Percentiles rank a stretch among this genome's conserved stretches.
phyloP scores from a whole-genome alignment of 64 coral and sea anemone species.

The Pocillopora verrucosa region DNA sequence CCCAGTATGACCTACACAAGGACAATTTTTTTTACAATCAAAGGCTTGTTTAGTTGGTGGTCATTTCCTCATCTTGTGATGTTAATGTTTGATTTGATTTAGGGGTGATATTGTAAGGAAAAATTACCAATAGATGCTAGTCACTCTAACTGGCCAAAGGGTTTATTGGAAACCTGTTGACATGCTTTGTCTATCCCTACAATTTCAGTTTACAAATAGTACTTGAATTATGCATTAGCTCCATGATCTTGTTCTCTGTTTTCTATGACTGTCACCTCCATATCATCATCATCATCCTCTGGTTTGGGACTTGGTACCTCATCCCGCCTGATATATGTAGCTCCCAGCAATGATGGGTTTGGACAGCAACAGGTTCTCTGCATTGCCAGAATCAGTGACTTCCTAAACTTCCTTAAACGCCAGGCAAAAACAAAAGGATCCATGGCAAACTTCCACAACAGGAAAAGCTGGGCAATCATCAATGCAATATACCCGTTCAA shows the following conservation, averaged over 20 bases:
- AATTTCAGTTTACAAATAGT: too few relatives aligned
- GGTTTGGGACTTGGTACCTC: background rate
- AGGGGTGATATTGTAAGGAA: too few relatives aligned
- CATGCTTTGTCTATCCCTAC: too few relatives aligned
- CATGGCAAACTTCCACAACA: constrained; percentile 36
- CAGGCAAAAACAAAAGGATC: constrained; percentile 65
- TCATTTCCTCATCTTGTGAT: too few relatives aligned
- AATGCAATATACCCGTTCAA: background rate
- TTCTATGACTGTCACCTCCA: constrained; percentile 10
- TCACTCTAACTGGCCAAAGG: too few relatives aligned
- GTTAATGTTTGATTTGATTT: background rate
- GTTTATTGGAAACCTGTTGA: too few relatives aligned
- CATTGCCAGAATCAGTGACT: constrained; percentile 19
- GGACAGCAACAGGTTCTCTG: background rate
- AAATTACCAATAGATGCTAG: too few relatives aligned
- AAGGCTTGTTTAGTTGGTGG: background rate
- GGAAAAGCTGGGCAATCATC: constrained; percentile 26
- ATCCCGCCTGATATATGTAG: background rate
- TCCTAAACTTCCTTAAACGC: constrained; percentile 52
- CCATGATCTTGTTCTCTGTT: background rate
- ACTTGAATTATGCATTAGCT: too few relatives aligned
- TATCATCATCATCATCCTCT: background rate
- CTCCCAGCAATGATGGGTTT: background rate
- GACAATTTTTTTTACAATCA: too few relatives aligned
- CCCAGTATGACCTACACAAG: too few relatives aligned